Evolutionary conservation across 2,888 invertebrate genomes (phyloP).

Genomic region (Metopia argyrocephala): DNA sequence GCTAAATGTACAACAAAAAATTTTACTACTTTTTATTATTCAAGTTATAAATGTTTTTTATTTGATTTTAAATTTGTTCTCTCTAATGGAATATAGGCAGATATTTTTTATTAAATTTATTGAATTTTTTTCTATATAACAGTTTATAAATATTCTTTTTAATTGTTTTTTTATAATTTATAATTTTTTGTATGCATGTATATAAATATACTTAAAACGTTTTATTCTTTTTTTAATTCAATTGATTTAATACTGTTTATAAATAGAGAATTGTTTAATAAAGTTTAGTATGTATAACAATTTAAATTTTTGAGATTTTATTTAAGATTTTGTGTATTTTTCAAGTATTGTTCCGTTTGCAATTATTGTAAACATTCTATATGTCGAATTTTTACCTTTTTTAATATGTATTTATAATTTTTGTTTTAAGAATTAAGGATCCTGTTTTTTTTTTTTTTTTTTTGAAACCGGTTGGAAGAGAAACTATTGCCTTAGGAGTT

Average conservation of each 20-base stretch:
- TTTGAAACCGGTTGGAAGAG: constrained; percentile 60
- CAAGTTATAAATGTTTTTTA: constrained; percentile 12
- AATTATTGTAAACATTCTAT: constrained; percentile 63
- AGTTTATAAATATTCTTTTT: constrained; percentile 68
- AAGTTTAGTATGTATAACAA: constrained; percentile 44
- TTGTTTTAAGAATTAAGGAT: not conserved
- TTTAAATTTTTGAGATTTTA: constrained; percentile 43
- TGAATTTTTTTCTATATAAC: constrained; percentile 5
- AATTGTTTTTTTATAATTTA: constrained; percentile 67
- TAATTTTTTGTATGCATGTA: constrained; percentile 69
- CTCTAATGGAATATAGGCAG: constrained; percentile 30
- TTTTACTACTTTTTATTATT: constrained; percentile 26
- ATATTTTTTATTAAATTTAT: constrained; percentile 23
- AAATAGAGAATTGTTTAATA: constrained; percentile 42
- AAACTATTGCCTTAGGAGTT: constrained; percentile 45
- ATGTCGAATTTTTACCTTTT: constrained; percentile 46
- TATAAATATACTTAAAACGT: constrained; percentile 35
- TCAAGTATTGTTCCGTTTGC: constrained; percentile 63
- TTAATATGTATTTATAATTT: too few species aligned
- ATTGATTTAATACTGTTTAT: constrained; percentile 34
- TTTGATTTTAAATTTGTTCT: constrained; percentile 7
- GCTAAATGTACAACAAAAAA: constrained; percentile 54
- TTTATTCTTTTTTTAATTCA: constrained; percentile 44
- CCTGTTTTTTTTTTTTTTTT: constrained; percentile 2
- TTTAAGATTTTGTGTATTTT: constrained; percentile 45